These are phyloP conservation scores for Aphidoletes aphidimyza DNA, from an alignment of 2,888 invertebrate species.

Conservation along the genomic window DNA sequence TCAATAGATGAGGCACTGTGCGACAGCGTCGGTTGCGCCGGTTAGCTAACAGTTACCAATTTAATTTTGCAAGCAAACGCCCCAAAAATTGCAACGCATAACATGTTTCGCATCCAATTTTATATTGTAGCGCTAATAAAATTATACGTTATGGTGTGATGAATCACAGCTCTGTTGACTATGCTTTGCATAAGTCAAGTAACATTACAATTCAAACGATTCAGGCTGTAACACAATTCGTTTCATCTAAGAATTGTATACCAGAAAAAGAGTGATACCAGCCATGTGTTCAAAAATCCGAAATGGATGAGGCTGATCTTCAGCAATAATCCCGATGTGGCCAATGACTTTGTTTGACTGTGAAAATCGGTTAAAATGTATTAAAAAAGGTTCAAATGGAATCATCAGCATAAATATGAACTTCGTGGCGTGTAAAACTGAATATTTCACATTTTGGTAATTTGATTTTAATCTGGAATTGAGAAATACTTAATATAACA, in stretches of 20 bases:
- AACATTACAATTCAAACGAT: constrained; percentile 15
- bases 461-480: background rate
- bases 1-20: background rate
- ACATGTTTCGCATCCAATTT: constrained; percentile 25
- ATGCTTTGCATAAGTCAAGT: background rate
- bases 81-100: background rate
- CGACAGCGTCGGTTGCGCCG: background rate
- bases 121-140: background rate
- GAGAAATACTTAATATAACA: background rate
- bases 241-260: background rate
- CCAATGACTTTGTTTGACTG: no score
- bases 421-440: no score
- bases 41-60: background rate
- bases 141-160: constrained; percentile 27
- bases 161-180: background rate
- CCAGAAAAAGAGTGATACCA: background rate
- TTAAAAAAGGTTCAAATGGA: no score
- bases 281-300: no score
- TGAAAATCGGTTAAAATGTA: no score
- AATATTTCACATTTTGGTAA: no score
- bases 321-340: no score
- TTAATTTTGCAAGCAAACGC: background rate
- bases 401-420: no score
- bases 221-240: background rate
- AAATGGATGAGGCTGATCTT: no score